Conservation (phyloP, 2,888 invertebrate species). For the Subacronicta megacephala region DNA sequence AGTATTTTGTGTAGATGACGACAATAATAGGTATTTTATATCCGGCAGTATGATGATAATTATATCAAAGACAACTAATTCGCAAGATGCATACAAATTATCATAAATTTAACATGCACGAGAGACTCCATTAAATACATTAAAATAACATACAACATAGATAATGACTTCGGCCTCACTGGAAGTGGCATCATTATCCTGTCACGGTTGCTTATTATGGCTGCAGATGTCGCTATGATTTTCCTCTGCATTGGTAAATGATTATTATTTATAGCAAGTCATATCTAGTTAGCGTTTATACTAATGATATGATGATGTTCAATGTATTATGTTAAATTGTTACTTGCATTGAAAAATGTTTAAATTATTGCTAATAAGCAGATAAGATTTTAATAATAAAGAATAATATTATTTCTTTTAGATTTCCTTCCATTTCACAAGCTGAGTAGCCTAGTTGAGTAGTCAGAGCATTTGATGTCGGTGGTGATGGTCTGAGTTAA, state of each 20-base stretch:
- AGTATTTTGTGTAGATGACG: too few relatives aligned
- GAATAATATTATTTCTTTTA: too few relatives aligned
- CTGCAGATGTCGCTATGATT: constrained; percentile 15
- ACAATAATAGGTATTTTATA: too few relatives aligned
- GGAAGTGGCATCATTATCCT: constrained; percentile 22
- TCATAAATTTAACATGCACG: constrained; percentile 18
- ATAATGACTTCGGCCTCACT: constrained; percentile 18
- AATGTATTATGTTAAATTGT: constrained; percentile 5
- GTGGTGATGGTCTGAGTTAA: too few relatives aligned
- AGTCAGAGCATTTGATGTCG: too few relatives aligned
- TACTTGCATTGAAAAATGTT: constrained; percentile 3
- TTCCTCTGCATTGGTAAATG: constrained; percentile 17
- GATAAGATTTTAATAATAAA: background rate
- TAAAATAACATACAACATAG: constrained; percentile 13
- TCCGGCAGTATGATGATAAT: too few relatives aligned
- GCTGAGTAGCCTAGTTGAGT: too few relatives aligned
- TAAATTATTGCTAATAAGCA: constrained; percentile 3
- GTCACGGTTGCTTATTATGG: constrained; percentile 26
- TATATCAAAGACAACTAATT: too few relatives aligned
- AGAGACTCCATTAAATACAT: constrained; percentile 3
- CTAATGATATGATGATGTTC: constrained; percentile 1
- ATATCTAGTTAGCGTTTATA: constrained; percentile 31
- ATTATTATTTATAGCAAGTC: constrained; percentile 34
- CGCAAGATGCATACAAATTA: too few relatives aligned
- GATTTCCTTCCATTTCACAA: too few relatives aligned